Percentiles rank a stretch among this genome's conserved stretches.
Conservation (phyloP, 2,797 vertebrate genomes). For the Morus bassanus region DNA sequence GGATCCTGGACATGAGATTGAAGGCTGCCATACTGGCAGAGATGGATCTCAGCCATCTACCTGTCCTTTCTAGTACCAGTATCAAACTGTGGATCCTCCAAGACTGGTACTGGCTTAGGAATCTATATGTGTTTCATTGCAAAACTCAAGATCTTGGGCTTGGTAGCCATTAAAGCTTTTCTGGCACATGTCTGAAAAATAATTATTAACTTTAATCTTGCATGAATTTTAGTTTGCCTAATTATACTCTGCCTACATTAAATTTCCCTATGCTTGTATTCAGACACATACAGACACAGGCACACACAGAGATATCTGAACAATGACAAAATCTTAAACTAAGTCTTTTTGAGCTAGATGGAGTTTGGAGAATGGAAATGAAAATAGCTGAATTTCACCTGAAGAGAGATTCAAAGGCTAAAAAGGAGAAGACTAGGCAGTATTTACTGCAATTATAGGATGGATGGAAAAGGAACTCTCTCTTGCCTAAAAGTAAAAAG, state of each 20-base stretch:
- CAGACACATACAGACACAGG: not conserved
- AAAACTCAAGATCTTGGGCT: not conserved
- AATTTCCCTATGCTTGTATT: not conserved
- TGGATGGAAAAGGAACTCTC: not conserved
- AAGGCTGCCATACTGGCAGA: not conserved
- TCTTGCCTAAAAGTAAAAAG: not conserved
- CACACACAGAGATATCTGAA: not conserved
- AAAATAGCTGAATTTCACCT: not conserved
- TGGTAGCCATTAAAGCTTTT: not conserved
- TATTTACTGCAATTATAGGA: not conserved
- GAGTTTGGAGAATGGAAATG: not conserved
- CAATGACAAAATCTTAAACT: not conserved
- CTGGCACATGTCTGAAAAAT: not conserved
- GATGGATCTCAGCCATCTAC: not conserved
- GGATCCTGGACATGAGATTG: not conserved
- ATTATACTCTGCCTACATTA: not conserved
- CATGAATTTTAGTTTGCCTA: not conserved
- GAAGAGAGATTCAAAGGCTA: not conserved
- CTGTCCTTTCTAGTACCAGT: not conserved
- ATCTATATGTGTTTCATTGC: fast-evolving
- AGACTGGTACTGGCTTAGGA: not conserved
- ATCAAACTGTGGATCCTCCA: not conserved
- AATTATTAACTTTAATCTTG: not conserved
- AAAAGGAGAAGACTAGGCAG: not conserved
- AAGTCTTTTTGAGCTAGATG: not conserved